Evolutionary conservation across 2,888 invertebrate genomes (phyloP), one percentile per base, ranked within the genome.

Genomic region (Eupithecia tripunctaria): DNA sequence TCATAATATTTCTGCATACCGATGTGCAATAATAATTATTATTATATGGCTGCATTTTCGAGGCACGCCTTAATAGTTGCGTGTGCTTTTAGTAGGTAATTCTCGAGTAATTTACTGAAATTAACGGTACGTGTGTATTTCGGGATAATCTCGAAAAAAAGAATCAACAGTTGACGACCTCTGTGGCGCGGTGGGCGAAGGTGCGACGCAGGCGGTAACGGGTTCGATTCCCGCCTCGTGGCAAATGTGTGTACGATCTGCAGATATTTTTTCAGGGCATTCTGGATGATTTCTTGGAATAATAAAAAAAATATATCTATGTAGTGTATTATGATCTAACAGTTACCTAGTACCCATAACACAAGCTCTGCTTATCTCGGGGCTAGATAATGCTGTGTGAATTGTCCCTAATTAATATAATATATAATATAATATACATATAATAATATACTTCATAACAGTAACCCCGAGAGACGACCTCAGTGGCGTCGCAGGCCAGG

Each of bases 11-110:
- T 89, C 86, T 88, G 91, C 89, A 88, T 90, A 85, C 89, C 87
- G 76, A 82, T 81, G 83, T 80, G 82, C 80, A 84, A 86, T 88
- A 89, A 88, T 89, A 84, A 87, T 88, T 82, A 86, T 88, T 84
- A 87, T 86, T 85, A 86, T 86, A 84, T 82, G 79, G 83, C 80
- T 85, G 81, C 81, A 82, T 86, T 85, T 87, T 83, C 79, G 83
- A 82, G 80, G 78, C 81, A 78, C 75, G 82, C 79, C 84, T 82
- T 84, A 82, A 71, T 76, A 76, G 71, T 72, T 77, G 74, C 70
- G 73, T 75, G 75, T 64, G 69, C 66, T 51, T 43, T 56, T 64
- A 69, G 60, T 78, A 73, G 64, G 38, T 86, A 78, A 81, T 81
- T 84, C 81, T 81, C 81, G 76, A 81, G 82, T 80, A 85, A 87